Percentiles rank a stretch among this genome's conserved stretches.
These are phyloP conservation scores for Drosophila mulleri DNA, from an alignment of 2,888 invertebrate genomes.

Conservation along the genomic window DNA sequence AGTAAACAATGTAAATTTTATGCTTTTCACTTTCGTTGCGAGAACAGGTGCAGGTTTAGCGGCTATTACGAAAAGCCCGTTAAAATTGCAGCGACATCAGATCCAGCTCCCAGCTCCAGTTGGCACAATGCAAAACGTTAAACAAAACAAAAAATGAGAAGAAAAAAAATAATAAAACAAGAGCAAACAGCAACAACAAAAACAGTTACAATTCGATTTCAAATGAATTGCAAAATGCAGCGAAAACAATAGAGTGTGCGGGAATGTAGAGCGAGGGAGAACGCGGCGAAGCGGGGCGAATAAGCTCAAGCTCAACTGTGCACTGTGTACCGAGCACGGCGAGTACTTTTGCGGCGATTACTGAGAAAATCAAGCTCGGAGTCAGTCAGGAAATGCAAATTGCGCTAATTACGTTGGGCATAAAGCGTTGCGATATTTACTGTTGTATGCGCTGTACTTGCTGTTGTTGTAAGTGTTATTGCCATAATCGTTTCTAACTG, in stretches of 20 bases:
- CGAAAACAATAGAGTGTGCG: conserved; percentile 30
- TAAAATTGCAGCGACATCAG: conserved; percentile 59
- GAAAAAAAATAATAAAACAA: conserved; percentile 18
- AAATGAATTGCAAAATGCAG: conserved; percentile 71
- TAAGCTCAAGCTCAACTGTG: conserved; percentile 34
- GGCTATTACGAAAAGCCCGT: conserved; percentile 70
- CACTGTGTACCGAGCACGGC: conserved; percentile 16
- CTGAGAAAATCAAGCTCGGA: conserved; percentile 62
- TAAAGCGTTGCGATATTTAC: conserved; percentile 61
- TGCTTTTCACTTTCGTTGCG: conserved; percentile 73
- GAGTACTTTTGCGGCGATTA: conserved; percentile 39
- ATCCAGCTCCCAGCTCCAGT: conserved; percentile 33
- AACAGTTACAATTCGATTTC: conserved; percentile 72
- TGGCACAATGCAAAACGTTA: conserved; percentile 36
- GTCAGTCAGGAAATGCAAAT: conserved; percentile 79
- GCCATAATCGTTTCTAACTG: conserved; percentile 77
- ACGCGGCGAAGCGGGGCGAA: neutral
- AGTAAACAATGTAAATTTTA: conserved; percentile 67
- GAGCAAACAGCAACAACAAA: conserved; percentile 15
- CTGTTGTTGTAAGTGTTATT: conserved; percentile 44
- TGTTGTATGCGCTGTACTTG: conserved; percentile 36
- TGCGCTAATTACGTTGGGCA: conserved; percentile 75
- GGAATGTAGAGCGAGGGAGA: neutral
- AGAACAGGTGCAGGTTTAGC: conserved; percentile 65
- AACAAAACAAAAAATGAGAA: conserved; percentile 26